Base-by-base conservation (phyloP, 2,797 vertebrate species). In the Mormyrus proboscirostris region DNA sequence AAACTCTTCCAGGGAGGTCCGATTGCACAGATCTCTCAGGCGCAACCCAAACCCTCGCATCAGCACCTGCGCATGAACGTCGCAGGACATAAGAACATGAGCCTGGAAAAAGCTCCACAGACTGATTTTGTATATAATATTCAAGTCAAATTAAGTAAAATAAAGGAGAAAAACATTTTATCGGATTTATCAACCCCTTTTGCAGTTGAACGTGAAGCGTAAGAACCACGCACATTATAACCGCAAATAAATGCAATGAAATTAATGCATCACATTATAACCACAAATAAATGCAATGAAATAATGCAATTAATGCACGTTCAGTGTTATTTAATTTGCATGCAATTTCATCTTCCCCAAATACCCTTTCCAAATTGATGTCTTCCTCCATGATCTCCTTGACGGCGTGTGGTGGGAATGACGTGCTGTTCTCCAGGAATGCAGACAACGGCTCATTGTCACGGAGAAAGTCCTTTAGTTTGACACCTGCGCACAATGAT, bases 361-460 rank as follows among this genome's bases (percentile, higher is more conserved):
- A 91, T 93, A 99, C 98, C 97, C 97, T 97, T 89, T 96, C 97
- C 92, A 99, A 94, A 91, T 96, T 97, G 93, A 99, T 92, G 25
- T 96, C 91, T 25, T 98, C 96, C 59, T 96, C 95, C 90, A 99
- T 93, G 4, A 99, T 96, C 88, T 96, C 96, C 88, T 95, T 95
- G 90, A 98, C 94, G 0, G 95, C 93, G 2, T 96, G 93, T 53
- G 73, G 93, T 50, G 98, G 95, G 92, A 99, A 94, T 22, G 97
- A 97, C 14, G 96, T 93, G 47, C 99, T 98, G 89, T 94, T 95
- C 90, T 94, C 94, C 73, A 99, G 96, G 94, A 99, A 99, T 89
- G 94, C 95, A 73, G 98, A 98, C 88, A 99, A 95, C 0, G 96
- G 98, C 94, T 99, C 98, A 2, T 98, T 95, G 92, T 98, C 97